Base-by-base conservation (phyloP, 2,888 invertebrate species). In the Brachyopa scutellaris region DNA sequence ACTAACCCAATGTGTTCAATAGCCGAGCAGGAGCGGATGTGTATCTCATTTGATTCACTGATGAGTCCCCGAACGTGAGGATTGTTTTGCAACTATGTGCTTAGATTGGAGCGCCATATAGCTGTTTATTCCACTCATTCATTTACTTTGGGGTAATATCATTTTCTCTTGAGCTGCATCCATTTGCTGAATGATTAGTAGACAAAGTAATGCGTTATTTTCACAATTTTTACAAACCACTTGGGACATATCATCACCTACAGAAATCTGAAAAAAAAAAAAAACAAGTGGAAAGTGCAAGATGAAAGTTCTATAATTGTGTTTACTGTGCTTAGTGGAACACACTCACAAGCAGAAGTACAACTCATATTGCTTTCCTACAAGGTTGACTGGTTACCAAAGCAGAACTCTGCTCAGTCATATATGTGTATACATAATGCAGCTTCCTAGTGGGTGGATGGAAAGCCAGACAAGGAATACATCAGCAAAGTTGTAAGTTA, bases 201-300 rank as follows among this genome's bases (percentile, higher is more conserved):
- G 49, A 40, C 84, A 85, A 0, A 70, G 47, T 40, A 83, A 36
- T 2, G 84, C 47, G 51, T 84, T 85, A 6, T 79, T 77, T 15
- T 84, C 61, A 66, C 85, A 85, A 26, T 62, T 45, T 69, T 67
- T 55, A 40, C 85, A 85, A 3, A 72, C 70, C 15, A 61, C 31
- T 66, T 85, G 85, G 0, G 85, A 84, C 38, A 76, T 51, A n/a
- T 67, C 51, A 79, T 85, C 85, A 9, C 72, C 64, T 21, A 51
- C 7, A n/a, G 55, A 51, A 3, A 85, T 85, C 84, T 84, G 15
- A 13, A 55, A 55, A 47, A 23, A 9, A 17, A 8, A 17, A 40
- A 19, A 8, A 42, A 13, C n/a, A n/a, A n/a, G n/a, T n/a, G n/a
- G n/a, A n/a, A n/a, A n/a, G n/a, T n/a, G n/a, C n/a, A n/a, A n/a